These are phyloP conservation scores for Mesoclemmys tuberculata DNA, from an alignment of 2,113 vertebrate species.

Conservation along the genomic window DNA sequence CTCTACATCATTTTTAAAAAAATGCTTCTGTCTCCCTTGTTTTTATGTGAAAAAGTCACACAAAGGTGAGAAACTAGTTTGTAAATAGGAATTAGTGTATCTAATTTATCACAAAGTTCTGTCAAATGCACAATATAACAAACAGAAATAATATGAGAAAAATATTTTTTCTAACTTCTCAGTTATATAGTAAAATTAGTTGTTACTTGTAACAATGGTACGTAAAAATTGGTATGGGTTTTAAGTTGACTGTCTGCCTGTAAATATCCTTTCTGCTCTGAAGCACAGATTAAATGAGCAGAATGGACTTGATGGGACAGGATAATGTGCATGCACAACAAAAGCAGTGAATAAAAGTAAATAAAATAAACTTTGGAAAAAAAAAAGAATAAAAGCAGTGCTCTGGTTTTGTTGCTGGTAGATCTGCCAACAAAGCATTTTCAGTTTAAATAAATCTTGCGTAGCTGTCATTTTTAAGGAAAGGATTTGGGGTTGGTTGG, in stretches of 20 bases:
- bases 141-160: background rate
- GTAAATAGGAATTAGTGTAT: background rate
- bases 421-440: background rate
- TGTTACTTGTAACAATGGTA: background rate
- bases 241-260: background rate
- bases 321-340: background rate
- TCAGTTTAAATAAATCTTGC: background rate
- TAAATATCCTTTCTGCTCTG: background rate
- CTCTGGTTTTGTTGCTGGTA: background rate
- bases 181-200: background rate
- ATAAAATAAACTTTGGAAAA: background rate
- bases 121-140: constrained; percentile 5
- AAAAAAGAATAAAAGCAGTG: background rate
- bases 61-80: background rate
- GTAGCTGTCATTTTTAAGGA: background rate
- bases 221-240: background rate
- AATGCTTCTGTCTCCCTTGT: background rate
- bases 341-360: background rate
- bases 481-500: background rate
- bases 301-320: background rate
- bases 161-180: background rate
- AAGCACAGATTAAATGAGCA: background rate
- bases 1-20: background rate
- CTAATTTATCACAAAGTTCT: background rate
- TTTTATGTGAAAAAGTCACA: background rate